Base-by-base conservation (phyloP, 1,140 invertebrate genomes). In the Oryctes rhinoceros region DNA sequence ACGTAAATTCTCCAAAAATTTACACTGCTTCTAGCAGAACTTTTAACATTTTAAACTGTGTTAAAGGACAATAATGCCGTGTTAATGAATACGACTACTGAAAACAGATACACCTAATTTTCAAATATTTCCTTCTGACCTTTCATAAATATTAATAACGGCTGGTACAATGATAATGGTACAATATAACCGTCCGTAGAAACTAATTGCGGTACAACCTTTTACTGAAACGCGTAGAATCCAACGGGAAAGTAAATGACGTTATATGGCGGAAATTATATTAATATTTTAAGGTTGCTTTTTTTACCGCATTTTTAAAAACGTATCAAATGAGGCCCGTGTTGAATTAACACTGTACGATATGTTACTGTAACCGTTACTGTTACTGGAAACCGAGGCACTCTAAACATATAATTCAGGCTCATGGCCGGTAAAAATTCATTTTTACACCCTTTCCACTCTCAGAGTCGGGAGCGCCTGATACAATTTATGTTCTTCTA, bases 361-460 rank as follows among this genome's bases (percentile, higher is more conserved):
- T 67, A 67, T 35, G 4, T 4, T 24, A 20, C 20, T 18, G 65
- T 67, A 67, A 67, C 65, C 1, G 65, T 67, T 67, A n/a, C n/a
- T n/a, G n/a, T n/a, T n/a, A n/a, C 30, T 67, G 5, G 7, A 67
- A 67, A 67, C 65, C 65, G 65, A 67, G 9, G n/a, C 65, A 67
- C 65, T 67, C 65, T 67, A 67, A 67, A 24, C 65, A 67, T 67
- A 67, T 67, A 67, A 67, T 67, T 67, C 65, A 67, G 10, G 65
- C 30, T 67, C 30, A 67, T 67, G 65, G 30, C 65, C 65, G 65
- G 65, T 67, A 67, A 67, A 35, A 67, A 67, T 67, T 24, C 65
- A 67, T 67, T 67, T 67, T 67, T 67, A 67, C 65, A 67, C 65
- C 65, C 24, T 35, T 67, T 4, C 3, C 30, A 67, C 20, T 35